Base-by-base conservation (phyloP, 2,113 vertebrate genomes). In the Malurus melanocephalus region DNA sequence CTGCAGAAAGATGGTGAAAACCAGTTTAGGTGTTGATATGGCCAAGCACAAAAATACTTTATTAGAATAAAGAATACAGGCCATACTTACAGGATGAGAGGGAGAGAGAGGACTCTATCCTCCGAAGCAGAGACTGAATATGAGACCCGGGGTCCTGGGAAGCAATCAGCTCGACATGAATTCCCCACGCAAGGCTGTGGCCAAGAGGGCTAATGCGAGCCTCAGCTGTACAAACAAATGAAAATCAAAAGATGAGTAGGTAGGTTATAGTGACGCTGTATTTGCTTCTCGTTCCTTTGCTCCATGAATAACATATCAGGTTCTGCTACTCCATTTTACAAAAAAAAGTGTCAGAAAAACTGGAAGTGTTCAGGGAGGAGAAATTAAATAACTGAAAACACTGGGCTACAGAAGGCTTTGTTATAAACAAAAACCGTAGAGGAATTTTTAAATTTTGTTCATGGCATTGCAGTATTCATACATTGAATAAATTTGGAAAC, bases 51-150 rank as follows among this genome's bases (percentile, higher is more conserved):
- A 86, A 81, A 65, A 12, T 21, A 32, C 19, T 35, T 46, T 12
- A n/a, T 20, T 8, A 88, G 24, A 79, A 76, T 17, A 67, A 86
- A 72, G 66, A 92, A 93, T 61, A 56, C 17, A 72, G 88, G 69
- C 80, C 26, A 22, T 94, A 93, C 90, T 95, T 90, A 95, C 93
- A 95, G 86, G 75, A 93, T 90, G 90, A 94, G 92, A 91, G 93
- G 95, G 93, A 95, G 93, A 93, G 95, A 93, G 93, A 95, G 93
- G 95, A 94, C 94, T 95, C 93, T 96, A 93, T 95, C 93, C 94
- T 95, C 90, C 55, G 1, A 91, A 94, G 92, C 27, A 93, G 74
- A 93, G 80, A 94, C 61, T 79, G 81, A 93, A 93, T 88, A 40
- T 33, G 74, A 95, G 64, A 93, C 80, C 15, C 0, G 20, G 46